A percentile compares a stretch with the other conserved stretches of the same genome.
These are phyloP conservation scores for Tipula helvola DNA, from an alignment of 2,888 invertebrate genomes.

Conservation along the genomic window DNA sequence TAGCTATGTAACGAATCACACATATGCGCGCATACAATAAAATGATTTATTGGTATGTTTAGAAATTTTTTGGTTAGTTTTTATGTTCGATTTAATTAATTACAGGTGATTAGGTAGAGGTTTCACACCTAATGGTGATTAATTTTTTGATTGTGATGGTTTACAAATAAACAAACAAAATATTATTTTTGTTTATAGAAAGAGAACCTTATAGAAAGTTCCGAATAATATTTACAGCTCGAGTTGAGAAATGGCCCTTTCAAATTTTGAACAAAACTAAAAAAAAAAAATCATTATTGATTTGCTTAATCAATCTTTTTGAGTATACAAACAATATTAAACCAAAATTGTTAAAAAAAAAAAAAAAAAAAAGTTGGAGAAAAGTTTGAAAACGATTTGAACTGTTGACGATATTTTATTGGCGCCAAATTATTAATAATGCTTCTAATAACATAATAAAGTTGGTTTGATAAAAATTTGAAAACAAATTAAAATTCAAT, in stretches of 20 bases:
- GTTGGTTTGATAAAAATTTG: too few species aligned
- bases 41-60: not conserved
- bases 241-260: too few species aligned
- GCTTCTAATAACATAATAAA: too few species aligned
- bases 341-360: too few species aligned
- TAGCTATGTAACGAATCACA: not conserved
- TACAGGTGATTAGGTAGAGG: not conserved
- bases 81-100: not conserved
- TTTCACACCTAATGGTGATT: conserved; percentile 4
- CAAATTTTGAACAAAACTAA: not conserved
- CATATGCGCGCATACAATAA: not conserved
- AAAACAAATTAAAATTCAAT: too few species aligned
- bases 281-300: too few species aligned
- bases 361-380: too few species aligned
- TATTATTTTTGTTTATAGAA: not conserved
- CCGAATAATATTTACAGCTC: not conserved
- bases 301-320: too few species aligned
- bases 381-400: too few species aligned
- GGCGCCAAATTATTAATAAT: too few species aligned
- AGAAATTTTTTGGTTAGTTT: not conserved
- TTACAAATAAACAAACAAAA: not conserved
- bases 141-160: not conserved
- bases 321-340: too few species aligned
- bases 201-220: not conserved
- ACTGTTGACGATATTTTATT: too few species aligned